Evolutionary conservation across 1,140 invertebrate genomes (phyloP).

Genomic region (Drosophila orena): DNA sequence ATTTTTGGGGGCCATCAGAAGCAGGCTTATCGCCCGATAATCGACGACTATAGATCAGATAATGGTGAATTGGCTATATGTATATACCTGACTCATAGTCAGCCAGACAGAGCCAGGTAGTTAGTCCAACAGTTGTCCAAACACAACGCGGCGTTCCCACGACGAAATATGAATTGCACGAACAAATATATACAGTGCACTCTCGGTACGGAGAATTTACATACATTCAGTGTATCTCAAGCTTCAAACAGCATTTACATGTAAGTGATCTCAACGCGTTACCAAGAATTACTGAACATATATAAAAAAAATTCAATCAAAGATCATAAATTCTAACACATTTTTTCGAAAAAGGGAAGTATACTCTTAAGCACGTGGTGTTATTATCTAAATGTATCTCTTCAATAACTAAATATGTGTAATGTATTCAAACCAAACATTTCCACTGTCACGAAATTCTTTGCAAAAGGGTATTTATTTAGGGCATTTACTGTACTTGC

Average conservation of each 20-base stretch:
- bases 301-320: neutral
- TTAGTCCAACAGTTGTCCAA: conserved; percentile 11
- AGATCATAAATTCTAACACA: neutral
- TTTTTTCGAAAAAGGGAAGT: too few species aligned
- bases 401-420: too few species aligned
- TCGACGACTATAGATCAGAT: conserved; percentile 31
- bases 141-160: conserved; percentile 18
- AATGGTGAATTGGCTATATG: conserved; percentile 18
- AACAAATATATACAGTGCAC: conserved; percentile 1
- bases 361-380: too few species aligned
- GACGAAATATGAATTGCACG: conserved; percentile 3
- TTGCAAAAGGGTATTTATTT: neutral
- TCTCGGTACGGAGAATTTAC: neutral
- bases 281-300: too few species aligned
- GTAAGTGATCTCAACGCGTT: too few species aligned
- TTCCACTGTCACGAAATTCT: neutral
- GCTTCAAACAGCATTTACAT: too few species aligned
- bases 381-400: too few species aligned
- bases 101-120: conserved; percentile 20
- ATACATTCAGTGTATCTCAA: too few species aligned
- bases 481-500: conserved; percentile 6
- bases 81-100: conserved; percentile 19
- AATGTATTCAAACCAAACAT: too few species aligned
- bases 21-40: conserved; percentile 25
- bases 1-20: conserved; percentile 26